Conservation (phyloP, 2,797 vertebrate species). For the Crypturellus tataupa region DNA sequence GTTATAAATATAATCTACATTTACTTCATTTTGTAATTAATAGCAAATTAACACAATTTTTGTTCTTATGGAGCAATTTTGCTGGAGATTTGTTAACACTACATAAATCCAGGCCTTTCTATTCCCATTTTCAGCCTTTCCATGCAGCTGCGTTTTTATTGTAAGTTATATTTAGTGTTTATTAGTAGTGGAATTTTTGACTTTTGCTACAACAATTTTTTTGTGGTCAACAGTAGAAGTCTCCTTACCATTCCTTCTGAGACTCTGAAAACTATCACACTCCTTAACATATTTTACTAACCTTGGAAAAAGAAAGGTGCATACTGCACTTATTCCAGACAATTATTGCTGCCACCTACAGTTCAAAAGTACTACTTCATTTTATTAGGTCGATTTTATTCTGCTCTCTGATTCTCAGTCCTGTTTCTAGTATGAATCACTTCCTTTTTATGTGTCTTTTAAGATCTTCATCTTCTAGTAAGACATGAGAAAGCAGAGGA, state of each 20-base stretch:
- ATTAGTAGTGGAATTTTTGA: neutral
- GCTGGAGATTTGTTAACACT: neutral
- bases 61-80: neutral
- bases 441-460: neutral
- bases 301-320: neutral
- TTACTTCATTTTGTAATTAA: neutral
- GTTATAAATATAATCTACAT: neutral
- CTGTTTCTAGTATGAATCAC: neutral
- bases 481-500: neutral
- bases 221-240: neutral
- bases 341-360: slow-evolving; percentile 54
- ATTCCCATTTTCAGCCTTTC: neutral
- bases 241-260: neutral
- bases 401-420: neutral
- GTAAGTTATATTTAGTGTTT: neutral
- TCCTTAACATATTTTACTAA: neutral
- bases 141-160: neutral
- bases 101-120: neutral
- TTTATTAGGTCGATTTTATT: neutral
- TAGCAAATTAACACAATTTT: neutral
- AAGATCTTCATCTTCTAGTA: neutral
- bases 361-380: slow-evolving; percentile 9
- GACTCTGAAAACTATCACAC: neutral
- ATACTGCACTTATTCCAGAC: neutral
- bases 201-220: neutral